Evolutionary conservation across 2,888 invertebrate species (phyloP), one percentile per base, ranked within the genome.

Genomic region (Drosophila putrida): DNA sequence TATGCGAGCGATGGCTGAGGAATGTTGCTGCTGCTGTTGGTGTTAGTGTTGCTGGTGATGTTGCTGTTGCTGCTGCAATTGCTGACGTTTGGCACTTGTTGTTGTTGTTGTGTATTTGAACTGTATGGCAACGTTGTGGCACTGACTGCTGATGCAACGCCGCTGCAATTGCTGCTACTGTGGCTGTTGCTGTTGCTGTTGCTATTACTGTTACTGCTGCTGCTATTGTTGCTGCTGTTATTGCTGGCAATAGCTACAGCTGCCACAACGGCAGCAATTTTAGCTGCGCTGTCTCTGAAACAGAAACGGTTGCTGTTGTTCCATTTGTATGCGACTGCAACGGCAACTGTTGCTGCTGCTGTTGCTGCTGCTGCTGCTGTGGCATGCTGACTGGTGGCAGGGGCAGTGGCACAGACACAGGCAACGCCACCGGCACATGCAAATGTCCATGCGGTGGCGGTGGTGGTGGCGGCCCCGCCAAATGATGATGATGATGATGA

Each of bases 201-300:
- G 55, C n/a, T 58, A 46, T 9, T 46, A 46, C 9, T 50, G 59
- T 35, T 55, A 64, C 65, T 36, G 77, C 51, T 43, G 78, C 46
- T 66, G 82, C 15, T 69, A 70, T 10, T 61, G 72, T 39, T 71
- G 58, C 55, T 62, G 44, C n/a, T 28, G 31, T 20, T 54, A 55
- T 46, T 55, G 57, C 38, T 57, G 50, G 74, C 78, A 66, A 78
- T 80, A 41, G 60, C 58, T 28, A 58, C 58, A 2, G 88, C 80
- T 33, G 88, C 85, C 35, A 89, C 90, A 20, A 86, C 90, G 51
- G 90, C 88, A 0, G 82, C 81, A 39, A 90, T 78, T 55, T 90
- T 70, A 20, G 60, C 66, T 39, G 75, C n/a, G 72, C 55, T 33
- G 64, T n/a, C 11, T 60, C 46, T 28, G 69, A 35, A 51, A 35